These are phyloP conservation scores for Passer domesticus DNA, from an alignment of 2,113 vertebrate genomes.

Conservation along the genomic window DNA sequence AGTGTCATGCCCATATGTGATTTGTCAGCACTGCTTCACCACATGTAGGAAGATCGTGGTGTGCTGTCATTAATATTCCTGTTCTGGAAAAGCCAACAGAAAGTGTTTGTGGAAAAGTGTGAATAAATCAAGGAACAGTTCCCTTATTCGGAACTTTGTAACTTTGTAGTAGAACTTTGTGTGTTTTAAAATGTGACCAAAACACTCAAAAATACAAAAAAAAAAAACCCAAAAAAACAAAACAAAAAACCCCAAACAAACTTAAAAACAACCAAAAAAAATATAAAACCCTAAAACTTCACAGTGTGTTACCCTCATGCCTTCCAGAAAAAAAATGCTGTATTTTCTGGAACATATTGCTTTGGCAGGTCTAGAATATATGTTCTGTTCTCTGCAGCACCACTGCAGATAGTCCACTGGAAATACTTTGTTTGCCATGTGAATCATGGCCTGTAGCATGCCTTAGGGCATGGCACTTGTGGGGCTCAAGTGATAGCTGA, in stretches of 20 bases:
- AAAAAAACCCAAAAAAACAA: rapidly evolving
- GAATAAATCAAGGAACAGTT: neutral
- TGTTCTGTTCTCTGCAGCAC: constrained; percentile 16
- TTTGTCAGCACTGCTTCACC: neutral
- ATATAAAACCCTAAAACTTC: rapidly evolving
- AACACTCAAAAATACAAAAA: rapidly evolving
- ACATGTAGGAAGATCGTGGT: neutral
- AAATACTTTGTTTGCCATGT: constrained; percentile 52
- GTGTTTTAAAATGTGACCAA: neutral
- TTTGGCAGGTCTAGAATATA: constrained; percentile 23
- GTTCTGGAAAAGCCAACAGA: neutral
- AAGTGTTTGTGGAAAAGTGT: neutral
- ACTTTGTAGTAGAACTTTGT: neutral
- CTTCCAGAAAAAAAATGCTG: neutral
- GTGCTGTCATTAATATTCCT: neutral
- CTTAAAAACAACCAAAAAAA: rapidly evolving
- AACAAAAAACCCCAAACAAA: too few species aligned
- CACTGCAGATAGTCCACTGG: constrained; percentile 46
- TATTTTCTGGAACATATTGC: constrained; percentile 42
- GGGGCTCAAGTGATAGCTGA: constrained; percentile 45
- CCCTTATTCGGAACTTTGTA: neutral
- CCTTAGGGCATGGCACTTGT: constrained; percentile 63
- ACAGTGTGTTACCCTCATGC: neutral
- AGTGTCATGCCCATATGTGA: neutral
- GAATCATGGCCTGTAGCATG: constrained; percentile 62